Percentiles rank a stretch among this genome's conserved stretches.
phyloP scores from a whole-genome alignment of 2,888 invertebrate genomes.

The Ellobium chinense region DNA sequence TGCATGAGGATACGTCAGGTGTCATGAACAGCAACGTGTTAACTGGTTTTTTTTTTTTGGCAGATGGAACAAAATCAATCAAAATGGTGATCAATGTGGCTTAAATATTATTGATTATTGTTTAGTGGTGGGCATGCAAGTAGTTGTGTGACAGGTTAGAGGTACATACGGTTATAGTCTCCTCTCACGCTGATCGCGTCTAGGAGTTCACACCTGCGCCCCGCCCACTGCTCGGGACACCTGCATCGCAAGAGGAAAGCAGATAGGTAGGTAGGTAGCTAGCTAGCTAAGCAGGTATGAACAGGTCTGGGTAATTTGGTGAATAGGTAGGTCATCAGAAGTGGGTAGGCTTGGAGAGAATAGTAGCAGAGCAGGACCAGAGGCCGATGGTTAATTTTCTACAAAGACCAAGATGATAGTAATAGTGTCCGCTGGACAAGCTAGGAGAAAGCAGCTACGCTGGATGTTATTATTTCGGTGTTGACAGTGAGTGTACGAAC shows the following conservation, averaged over 20 bases:
- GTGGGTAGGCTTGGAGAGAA: not conserved
- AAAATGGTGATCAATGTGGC: too few relatives aligned
- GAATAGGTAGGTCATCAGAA: not conserved
- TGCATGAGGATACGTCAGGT: too few relatives aligned
- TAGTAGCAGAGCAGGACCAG: not conserved
- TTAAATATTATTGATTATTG: too few relatives aligned
- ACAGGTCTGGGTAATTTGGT: not conserved
- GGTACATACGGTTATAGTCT: conserved; percentile 48
- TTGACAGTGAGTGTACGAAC: too few relatives aligned
- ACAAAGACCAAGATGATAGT: not conserved
- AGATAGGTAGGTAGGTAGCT: conserved; percentile 3
- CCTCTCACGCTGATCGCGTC: conserved; percentile 36
- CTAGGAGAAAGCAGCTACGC: too few relatives aligned
- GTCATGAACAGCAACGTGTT: too few relatives aligned
- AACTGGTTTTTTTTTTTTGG: too few relatives aligned
- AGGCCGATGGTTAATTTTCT: not conserved
- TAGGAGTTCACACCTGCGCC: conserved; percentile 47
- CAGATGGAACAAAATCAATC: too few relatives aligned
- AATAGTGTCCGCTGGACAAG: not conserved
- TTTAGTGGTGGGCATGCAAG: too few relatives aligned
- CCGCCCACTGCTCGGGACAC: conserved; percentile 50
- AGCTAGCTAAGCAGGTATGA: not conserved
- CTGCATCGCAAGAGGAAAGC: conserved; percentile 32
- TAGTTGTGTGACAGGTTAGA: too few relatives aligned
- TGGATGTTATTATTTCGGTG: too few relatives aligned